Conservation (phyloP, 2,797 vertebrate genomes). For the Galaxias olidus region DNA sequence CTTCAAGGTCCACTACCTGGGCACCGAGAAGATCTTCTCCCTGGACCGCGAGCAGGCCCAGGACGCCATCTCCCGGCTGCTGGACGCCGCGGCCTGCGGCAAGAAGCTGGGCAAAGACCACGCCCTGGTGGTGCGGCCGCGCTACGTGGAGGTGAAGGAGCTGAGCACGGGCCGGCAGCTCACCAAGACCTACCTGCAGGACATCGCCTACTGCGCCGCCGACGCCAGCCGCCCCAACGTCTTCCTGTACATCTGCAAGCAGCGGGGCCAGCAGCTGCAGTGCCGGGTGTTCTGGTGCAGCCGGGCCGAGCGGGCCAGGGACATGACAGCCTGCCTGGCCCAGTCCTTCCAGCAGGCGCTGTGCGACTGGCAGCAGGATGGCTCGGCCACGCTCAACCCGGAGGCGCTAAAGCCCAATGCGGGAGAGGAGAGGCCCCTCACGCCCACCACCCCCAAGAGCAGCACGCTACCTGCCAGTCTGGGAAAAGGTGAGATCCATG, state of each 20-base stretch:
- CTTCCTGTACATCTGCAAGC: slow-evolving; percentile 83
- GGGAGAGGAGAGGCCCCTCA: slow-evolving; percentile 47
- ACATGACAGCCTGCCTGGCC: slow-evolving; percentile 79
- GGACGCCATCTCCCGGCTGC: slow-evolving; percentile 72
- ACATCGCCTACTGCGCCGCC: slow-evolving; percentile 80
- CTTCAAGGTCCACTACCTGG: slow-evolving; percentile 82
- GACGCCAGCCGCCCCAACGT: slow-evolving; percentile 74
- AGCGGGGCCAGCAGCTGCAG: slow-evolving; percentile 80
- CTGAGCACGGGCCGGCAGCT: slow-evolving; percentile 82
- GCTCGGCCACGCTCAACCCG: slow-evolving; percentile 49
- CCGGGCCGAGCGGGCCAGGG: slow-evolving; percentile 74
- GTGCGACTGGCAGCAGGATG: slow-evolving; percentile 76
- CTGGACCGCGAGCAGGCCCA: slow-evolving; percentile 78
- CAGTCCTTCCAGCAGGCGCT: slow-evolving; percentile 78
- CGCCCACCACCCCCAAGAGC: slow-evolving; percentile 56
- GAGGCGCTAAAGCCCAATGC: slow-evolving; percentile 43
- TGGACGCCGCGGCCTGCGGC: slow-evolving; percentile 59
- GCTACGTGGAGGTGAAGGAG: slow-evolving; percentile 84
- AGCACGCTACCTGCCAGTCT: slow-evolving; percentile 72
- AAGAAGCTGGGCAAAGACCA: slow-evolving; percentile 78
- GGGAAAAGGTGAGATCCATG: slow-evolving; percentile 75
- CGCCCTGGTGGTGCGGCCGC: slow-evolving; percentile 77
- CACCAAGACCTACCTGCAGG: slow-evolving; percentile 82
- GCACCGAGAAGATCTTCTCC: slow-evolving; percentile 82
- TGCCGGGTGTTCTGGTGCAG: slow-evolving; percentile 84